Percentiles rank a stretch among this genome's conserved stretches.
These are phyloP conservation scores for Oscheius sp. DNA, from an alignment of 2,888 invertebrate species.

Conservation along the genomic window DNA sequence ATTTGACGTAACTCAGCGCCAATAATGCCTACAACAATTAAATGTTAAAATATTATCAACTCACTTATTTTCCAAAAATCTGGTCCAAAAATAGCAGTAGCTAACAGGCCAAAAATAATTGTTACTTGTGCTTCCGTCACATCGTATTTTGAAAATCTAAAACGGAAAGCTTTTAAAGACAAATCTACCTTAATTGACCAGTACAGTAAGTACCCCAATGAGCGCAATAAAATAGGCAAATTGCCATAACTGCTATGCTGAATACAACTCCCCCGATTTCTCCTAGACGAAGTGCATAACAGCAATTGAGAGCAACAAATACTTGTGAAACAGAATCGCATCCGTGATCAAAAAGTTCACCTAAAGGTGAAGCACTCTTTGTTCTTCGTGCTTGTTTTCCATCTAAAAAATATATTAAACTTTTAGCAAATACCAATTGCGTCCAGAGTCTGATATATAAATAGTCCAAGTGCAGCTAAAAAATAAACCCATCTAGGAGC, in stretches of 20 bases:
- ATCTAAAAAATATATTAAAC: conserved; percentile 71
- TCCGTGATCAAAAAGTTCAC: conserved; percentile 98
- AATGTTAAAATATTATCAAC: conserved; percentile 88
- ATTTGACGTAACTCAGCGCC: conserved; percentile 61
- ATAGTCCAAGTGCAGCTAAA: conserved; percentile 89
- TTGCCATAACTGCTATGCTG: conserved; percentile 91
- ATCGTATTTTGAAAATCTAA: conserved; percentile 77
- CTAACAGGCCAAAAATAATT: conserved; percentile 85
- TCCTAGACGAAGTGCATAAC: conserved; percentile 90
- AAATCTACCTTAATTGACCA: conserved; percentile 77
- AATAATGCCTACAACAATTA: conserved; percentile 46
- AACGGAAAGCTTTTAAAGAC: neutral
- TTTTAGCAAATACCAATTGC: conserved; percentile 79
- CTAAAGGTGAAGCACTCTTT: conserved; percentile 87
- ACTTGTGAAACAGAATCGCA: conserved; percentile 98
- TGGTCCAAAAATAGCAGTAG: conserved; percentile 87
- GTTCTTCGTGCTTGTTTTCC: conserved; percentile 98
- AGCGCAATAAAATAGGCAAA: conserved; percentile 95
- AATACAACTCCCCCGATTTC: conserved; percentile 91
- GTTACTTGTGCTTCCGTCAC: conserved; percentile 97
- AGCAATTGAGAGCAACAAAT: conserved; percentile 93
- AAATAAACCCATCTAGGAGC: conserved; percentile 92
- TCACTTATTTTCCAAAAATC: conserved; percentile 82
- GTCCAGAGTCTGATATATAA: conserved; percentile 95
- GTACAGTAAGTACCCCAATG: conserved; percentile 80